Percentiles rank a stretch among this genome's conserved stretches.
phyloP scores from a whole-genome alignment of 2,113 vertebrate genomes.

The Saguinus midas region DNA sequence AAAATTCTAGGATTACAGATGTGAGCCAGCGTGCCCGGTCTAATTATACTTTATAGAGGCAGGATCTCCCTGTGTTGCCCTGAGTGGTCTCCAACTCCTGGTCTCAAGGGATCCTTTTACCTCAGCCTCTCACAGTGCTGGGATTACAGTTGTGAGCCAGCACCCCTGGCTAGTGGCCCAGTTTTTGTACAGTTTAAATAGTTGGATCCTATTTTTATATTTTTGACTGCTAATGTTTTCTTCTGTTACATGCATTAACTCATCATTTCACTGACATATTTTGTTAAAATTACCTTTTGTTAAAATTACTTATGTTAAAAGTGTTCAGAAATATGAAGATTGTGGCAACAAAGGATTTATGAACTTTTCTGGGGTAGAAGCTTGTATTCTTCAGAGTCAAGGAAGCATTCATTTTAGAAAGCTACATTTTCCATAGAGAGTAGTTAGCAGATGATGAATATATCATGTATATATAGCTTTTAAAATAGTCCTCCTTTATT shows the following conservation, averaged over 20 bases:
- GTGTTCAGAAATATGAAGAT: background rate
- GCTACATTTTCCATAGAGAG: background rate
- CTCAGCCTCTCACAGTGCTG: no score
- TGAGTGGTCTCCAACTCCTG: no score
- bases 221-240: background rate
- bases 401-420: slow-evolving; percentile 22
- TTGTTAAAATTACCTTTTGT: no score
- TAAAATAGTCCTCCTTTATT: background rate
- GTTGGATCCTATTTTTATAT: background rate
- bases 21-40: no score
- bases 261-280: background rate
- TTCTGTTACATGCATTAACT: background rate
- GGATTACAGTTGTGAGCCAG: no score
- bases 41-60: no score
- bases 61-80: no score
- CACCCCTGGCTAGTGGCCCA: background rate
- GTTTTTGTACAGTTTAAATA: background rate
- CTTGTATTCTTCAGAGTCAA: background rate
- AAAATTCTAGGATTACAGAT: no score
- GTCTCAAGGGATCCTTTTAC: no score
- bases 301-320: background rate
- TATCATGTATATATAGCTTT: background rate
- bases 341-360: background rate
- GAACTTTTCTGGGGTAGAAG: background rate
- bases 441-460: no score